A percentile compares a stretch with the other conserved stretches of the same genome.
Conservation (phyloP, 2,888 invertebrate genomes). For the Loripinus fragilis region DNA sequence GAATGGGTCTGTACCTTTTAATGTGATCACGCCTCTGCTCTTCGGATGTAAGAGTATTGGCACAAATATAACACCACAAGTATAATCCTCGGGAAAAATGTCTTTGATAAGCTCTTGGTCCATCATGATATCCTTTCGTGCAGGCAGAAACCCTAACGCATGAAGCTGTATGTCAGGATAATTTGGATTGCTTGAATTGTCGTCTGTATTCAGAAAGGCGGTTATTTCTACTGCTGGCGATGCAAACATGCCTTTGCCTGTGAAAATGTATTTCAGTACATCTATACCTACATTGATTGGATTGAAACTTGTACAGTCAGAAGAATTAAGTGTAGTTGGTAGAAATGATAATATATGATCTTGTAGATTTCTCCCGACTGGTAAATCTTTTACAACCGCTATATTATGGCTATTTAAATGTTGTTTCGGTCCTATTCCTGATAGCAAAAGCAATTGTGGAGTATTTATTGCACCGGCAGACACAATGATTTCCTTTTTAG, state of each 20-base stretch:
- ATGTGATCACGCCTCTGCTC: conserved; percentile 86
- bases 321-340: conserved; percentile 24
- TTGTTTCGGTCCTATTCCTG: conserved; percentile 81
- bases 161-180: conserved; percentile 2
- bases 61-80: conserved; percentile 73
- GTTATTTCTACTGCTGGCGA: neutral
- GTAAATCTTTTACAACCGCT: conserved; percentile 75
- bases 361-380: conserved; percentile 78
- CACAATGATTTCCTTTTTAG: conserved; percentile 75
- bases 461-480: conserved; percentile 82
- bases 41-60: conserved; percentile 70
- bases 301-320: neutral
- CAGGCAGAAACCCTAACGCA: neutral
- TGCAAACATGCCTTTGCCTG: neutral
- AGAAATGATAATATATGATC: conserved; percentile 67
- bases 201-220: neutral
- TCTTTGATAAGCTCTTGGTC: neutral
- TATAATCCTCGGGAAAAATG: neutral
- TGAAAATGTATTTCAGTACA: neutral
- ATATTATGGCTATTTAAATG: conserved; percentile 78
- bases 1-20: conserved; percentile 90
- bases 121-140: neutral
- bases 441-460: conserved; percentile 81
- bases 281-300: neutral
- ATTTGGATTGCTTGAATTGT: neutral